Base-by-base conservation (phyloP, 1,140 invertebrate genomes). In the Ceratosolen fusciceps region DNA sequence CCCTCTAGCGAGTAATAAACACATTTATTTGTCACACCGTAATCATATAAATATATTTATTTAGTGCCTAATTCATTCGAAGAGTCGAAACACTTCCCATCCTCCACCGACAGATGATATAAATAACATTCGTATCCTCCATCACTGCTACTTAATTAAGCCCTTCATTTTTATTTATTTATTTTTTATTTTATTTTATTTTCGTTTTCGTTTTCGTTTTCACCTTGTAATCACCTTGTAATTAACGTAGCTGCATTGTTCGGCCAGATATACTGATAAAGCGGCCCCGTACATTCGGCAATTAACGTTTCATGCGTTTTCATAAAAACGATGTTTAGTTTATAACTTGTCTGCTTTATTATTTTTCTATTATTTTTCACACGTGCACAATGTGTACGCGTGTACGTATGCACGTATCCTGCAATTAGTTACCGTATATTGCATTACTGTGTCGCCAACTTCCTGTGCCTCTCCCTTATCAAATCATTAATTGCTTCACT, bases 61-160 rank as follows among this genome's bases (percentile, higher is more conserved):
- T 84, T 82, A 81, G 75, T 80, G 76, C 56, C 77, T 84, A 82
- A 83, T 83, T 83, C 81, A 83, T 83, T 84, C 65, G 52, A 65
- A 79, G 71, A 34, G 31, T 74, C 26, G 62, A 74, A 54, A 14
- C 54, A n/a, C n/a, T n/a, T 52, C 49, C 43, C 19, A 24, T 71
- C 29, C 39, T 8, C 43, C 26, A n/a, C 8, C 31, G 0, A 16
- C 26, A 43, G 5, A 1, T 21, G n/a, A n/a, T n/a, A n/a, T n/a
- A n/a, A n/a, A n/a, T n/a, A n/a, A 8, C 56, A 2, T 54, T 31
- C 52, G 10, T 29, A 29, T 29, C 24, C 14, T 29, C 24, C 5
- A 5, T 26, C 29, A 8, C 26, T 52, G 2, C 14, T 52, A 2
- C 49, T 21, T 52, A 16, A 52, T 52, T 52, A 54, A 12, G 3